These are phyloP conservation scores for Columba janthina DNA, from an alignment of 2,113 vertebrate species.

Conservation along the genomic window DNA sequence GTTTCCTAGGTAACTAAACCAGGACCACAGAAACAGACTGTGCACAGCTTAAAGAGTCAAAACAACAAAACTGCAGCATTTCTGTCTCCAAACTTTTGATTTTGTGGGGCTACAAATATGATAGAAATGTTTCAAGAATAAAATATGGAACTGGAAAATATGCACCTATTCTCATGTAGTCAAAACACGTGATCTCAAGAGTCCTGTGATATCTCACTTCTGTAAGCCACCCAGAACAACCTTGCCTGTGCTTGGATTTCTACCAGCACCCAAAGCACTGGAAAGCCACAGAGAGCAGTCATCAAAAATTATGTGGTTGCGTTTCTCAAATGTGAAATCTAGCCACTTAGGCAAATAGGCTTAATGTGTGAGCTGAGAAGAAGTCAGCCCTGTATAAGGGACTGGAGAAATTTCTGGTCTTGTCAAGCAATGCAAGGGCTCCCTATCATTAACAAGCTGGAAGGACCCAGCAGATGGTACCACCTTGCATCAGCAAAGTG, in stretches of 20 bases:
- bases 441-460: neutral
- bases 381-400: neutral
- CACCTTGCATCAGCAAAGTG: neutral
- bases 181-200: neutral
- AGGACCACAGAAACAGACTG: neutral
- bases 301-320: neutral
- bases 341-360: neutral
- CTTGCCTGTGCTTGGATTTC: neutral
- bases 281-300: neutral
- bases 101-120: neutral
- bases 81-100: neutral
- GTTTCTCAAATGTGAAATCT: neutral
- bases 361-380: neutral
- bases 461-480: neutral
- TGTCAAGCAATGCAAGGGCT: neutral
- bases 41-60: fast-evolving
- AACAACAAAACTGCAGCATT: neutral
- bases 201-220: neutral
- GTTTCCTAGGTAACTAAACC: conserved; percentile 66
- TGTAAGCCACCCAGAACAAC: neutral
- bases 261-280: neutral
- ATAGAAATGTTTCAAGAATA: neutral
- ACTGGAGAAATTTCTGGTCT: neutral
- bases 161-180: neutral
- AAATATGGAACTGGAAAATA: neutral